Conservation (phyloP, 2,888 invertebrate genomes). For the Agrotis exclamationis region DNA sequence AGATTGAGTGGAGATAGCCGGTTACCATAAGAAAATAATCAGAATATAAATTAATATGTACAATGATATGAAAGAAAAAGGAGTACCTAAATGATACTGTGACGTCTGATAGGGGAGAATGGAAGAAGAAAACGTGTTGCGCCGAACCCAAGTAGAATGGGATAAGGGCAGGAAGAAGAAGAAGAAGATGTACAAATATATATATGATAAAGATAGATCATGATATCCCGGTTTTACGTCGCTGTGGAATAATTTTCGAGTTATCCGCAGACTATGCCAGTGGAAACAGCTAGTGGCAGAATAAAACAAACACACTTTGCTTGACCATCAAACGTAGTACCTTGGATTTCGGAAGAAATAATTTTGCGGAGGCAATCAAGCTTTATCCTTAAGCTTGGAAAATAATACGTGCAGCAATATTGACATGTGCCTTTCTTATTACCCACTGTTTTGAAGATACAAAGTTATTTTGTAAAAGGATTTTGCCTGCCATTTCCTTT, state of each 20-base stretch:
- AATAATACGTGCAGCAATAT: background rate
- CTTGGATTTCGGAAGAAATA: background rate
- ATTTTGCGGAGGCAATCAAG: constrained; percentile 2
- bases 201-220: too few relatives aligned
- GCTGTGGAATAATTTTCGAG: background rate
- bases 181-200: too few relatives aligned
- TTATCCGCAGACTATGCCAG: background rate
- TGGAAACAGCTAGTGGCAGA: too few relatives aligned
- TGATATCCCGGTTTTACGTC: background rate
- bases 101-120: too few relatives aligned
- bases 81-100: too few relatives aligned
- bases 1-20: too few relatives aligned
- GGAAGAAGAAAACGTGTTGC: too few relatives aligned
- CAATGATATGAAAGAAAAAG: too few relatives aligned
- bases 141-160: too few relatives aligned
- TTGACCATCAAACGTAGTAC: background rate
- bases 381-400: constrained; percentile 2
- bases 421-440: background rate
- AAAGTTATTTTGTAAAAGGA: background rate
- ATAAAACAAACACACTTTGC: background rate
- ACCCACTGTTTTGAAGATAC: constrained; percentile 10
- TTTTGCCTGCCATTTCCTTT: background rate
- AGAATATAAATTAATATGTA: too few relatives aligned
- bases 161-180: too few relatives aligned
- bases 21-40: too few relatives aligned